These are phyloP conservation scores for Strigamia maritima DNA, from an alignment of 2,888 invertebrate species.

Conservation along the genomic window DNA sequence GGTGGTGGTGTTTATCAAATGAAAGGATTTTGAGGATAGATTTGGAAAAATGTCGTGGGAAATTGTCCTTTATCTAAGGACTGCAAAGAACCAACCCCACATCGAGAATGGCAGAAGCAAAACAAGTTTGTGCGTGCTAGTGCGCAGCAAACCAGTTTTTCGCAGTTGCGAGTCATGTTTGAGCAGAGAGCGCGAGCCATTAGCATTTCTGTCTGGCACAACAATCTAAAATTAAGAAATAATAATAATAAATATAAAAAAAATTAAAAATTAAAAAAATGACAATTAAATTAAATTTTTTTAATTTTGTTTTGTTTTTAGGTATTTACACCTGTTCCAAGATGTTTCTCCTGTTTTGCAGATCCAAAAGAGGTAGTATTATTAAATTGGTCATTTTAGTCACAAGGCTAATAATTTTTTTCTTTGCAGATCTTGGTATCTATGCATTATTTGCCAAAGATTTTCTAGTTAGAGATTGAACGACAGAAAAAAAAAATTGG, in stretches of 20 bases:
- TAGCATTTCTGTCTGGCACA: neutral
- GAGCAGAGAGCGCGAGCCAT: neutral
- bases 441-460: slow-evolving; percentile 42
- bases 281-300: too few species aligned
- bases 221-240: too few species aligned
- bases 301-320: neutral
- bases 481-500: neutral
- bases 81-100: too few species aligned
- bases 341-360: slow-evolving; percentile 15
- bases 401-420: neutral
- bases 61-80: too few species aligned
- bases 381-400: too few species aligned
- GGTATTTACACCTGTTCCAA: slow-evolving; percentile 19
- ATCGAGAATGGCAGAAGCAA: neutral
- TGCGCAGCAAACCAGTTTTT: neutral
- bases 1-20: too few species aligned
- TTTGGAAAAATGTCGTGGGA: neutral
- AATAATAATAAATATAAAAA: too few species aligned
- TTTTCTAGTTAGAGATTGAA: slow-evolving; percentile 12
- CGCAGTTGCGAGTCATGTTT: neutral
- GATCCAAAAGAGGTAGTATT: slow-evolving; percentile 4
- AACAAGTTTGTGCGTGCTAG: neutral
- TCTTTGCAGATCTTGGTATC: slow-evolving; percentile 38
- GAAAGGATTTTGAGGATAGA: neutral
- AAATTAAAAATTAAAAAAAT: too few species aligned